Percentiles rank a stretch among this genome's conserved stretches.
Conservation (phyloP, 1,140 invertebrate genomes). For the Arion vulgaris region DNA sequence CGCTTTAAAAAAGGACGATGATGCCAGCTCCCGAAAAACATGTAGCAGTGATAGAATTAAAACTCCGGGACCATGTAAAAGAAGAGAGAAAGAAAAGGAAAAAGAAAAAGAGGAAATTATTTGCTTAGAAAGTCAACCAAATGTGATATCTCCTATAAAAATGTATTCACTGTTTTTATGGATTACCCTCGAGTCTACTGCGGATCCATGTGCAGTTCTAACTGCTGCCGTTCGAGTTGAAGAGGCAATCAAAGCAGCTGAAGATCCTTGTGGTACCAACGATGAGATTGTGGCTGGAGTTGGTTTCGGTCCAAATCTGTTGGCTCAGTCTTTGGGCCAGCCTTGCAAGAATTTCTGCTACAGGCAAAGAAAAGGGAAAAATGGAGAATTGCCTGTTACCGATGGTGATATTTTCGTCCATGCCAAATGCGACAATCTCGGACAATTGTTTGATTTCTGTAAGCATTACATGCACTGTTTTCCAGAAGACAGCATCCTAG, state of each 20-base stretch:
- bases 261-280: conserved; percentile 10
- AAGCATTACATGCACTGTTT: conserved; percentile 28
- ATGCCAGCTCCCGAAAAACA: not conserved
- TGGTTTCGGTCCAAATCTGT: conserved; percentile 34
- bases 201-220: not conserved
- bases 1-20: not conserved
- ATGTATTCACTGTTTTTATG: conserved; percentile 29
- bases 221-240: conserved; percentile 1
- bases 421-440: conserved; percentile 33
- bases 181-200: conserved; percentile 26
- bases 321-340: not conserved
- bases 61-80: not conserved
- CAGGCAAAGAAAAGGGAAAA: conserved; percentile 24
- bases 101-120: not conserved
- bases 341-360: conserved; percentile 37
- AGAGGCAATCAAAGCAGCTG: conserved; percentile 7
- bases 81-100: not conserved
- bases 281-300: conserved; percentile 33
- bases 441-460: conserved; percentile 38
- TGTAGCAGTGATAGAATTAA: not conserved
- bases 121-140: conserved; percentile 9
- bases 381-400: conserved; percentile 24
- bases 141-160: conserved; percentile 16
- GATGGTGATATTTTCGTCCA: conserved; percentile 33
- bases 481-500: conserved; percentile 16